phyloP scores from a whole-genome alignment of 1,140 invertebrate species.

The Pseudomyrmex dendroicus region DNA sequence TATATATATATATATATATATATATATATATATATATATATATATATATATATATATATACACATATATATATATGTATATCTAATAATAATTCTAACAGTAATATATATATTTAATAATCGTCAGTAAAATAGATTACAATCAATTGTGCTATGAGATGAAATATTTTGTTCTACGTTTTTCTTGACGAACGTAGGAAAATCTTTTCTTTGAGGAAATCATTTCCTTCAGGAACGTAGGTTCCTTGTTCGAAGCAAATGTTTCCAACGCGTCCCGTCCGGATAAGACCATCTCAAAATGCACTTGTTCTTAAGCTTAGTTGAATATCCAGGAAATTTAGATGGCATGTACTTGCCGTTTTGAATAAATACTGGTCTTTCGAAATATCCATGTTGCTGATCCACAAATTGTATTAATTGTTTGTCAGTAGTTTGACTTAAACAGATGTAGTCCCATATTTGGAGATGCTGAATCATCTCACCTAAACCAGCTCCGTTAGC shows the following conservation, averaged over 20 bases:
- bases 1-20: too few relatives aligned
- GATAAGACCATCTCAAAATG: conserved; percentile 90
- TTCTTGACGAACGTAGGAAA: too few relatives aligned
- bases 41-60: too few relatives aligned
- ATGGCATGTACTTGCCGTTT: conserved; percentile 84
- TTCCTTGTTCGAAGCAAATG: conserved; percentile 85
- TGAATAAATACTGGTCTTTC: conserved; percentile 88
- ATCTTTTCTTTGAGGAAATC: too few relatives aligned
- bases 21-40: too few relatives aligned
- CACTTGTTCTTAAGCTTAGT: conserved; percentile 90
- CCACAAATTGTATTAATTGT: conserved; percentile 92
- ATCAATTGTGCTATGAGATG: too few relatives aligned
- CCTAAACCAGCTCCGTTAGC: conserved; percentile 96
- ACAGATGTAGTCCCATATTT: conserved; percentile 94
- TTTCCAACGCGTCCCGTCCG: conserved; percentile 91
- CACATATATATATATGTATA: too few relatives aligned
- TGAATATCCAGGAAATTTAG: conserved; percentile 92
- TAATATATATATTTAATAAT: too few relatives aligned
- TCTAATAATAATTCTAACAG: too few relatives aligned
- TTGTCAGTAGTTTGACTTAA: conserved; percentile 89
- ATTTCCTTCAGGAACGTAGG: conserved; percentile 65
- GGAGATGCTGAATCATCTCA: conserved; percentile 96
- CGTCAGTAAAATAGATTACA: too few relatives aligned
- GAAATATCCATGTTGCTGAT: conserved; percentile 96
- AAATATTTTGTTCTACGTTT: too few relatives aligned